Percentiles rank a stretch among this genome's conserved stretches.
phyloP scores from a whole-genome alignment of 2,888 invertebrate genomes.

The Clanis bilineata region DNA sequence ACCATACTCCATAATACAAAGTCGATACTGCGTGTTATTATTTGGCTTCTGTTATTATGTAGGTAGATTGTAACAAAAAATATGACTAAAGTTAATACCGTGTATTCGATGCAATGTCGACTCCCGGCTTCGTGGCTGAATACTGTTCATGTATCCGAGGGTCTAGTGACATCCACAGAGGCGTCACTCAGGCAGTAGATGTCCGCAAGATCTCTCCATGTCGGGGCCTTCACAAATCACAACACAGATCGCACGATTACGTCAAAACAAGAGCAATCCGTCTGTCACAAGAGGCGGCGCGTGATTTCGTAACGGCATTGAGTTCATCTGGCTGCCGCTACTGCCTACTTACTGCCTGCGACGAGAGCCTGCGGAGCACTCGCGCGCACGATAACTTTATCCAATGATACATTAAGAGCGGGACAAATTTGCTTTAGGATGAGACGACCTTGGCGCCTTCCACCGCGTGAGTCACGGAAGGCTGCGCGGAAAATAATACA shows the following conservation, averaged over 20 bases:
- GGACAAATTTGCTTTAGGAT: slow-evolving; percentile 65
- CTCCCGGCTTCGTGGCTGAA: neutral
- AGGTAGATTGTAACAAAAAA: neutral
- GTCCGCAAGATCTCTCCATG: neutral
- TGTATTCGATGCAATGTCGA: neutral
- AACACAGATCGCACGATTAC: slow-evolving; percentile 4
- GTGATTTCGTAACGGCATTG: slow-evolving; percentile 17
- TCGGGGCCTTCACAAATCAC: neutral
- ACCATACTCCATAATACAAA: too few species aligned
- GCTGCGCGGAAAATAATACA: slow-evolving; percentile 5
- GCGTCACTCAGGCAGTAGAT: too few species aligned
- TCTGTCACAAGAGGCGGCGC: neutral
- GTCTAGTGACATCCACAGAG: too few species aligned
- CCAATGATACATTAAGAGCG: slow-evolving; percentile 63
- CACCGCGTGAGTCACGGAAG: slow-evolving; percentile 28
- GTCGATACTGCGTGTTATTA: too few species aligned
- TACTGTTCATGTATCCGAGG: neutral
- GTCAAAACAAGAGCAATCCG: slow-evolving; percentile 8
- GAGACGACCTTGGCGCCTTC: slow-evolving; percentile 51
- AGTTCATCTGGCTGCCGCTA: neutral
- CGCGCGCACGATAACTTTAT: slow-evolving; percentile 50
- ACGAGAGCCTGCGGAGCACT: neutral
- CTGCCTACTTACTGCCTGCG: neutral
- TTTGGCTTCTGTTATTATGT: too few species aligned
- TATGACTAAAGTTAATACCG: neutral